Evolutionary conservation across 2,113 vertebrate genomes (phyloP), one percentile per base, ranked within the genome.

Genomic region (Puntigrus tetrazona): DNA sequence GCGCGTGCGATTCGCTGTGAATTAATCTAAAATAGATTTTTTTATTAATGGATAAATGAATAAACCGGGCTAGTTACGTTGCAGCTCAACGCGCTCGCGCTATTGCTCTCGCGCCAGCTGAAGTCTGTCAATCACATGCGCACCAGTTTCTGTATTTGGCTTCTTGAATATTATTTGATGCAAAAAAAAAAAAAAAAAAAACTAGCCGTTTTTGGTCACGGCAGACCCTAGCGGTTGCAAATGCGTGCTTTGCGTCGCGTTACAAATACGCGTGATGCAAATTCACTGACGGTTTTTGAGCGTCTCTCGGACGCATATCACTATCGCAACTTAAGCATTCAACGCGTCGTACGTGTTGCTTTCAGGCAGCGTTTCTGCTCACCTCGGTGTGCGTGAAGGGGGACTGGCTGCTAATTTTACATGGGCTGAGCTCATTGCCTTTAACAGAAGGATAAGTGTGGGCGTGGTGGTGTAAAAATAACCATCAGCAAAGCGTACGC

Each of bases 401-500:
- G 14, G 59, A 80, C 78, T 22, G 41, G 67, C 45, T 29, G 61
- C 55, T 78, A 78, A 78, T 72, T 77, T 79, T 70, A 78, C 61
- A 57, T n/a, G 29, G 79, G 74, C 10, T 76, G 25, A 76, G 78
- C 78, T 80, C 59, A 80, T 80, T 80, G 78, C 78, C 78, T 80
- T 78, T 80, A 80, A 67, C 78, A 67, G 78, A 80, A 80, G 59
- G 78, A 80, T 80, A 50, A 47, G 78, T 50, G 78, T 80, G 78
- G 78, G 78, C 78, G 78, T 80, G 78, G 78, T 67, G 78, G 78
- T 67, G 78, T 80, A 80, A 80, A 80, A 80, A 80, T 80, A 80
- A 67, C 61, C 78, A 80, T 47, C 59, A 50, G 78, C 78, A 67
- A 80, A 67, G 57, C 78, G 47, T 31, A 80, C n/a, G 59, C 38